phyloP scores from a whole-genome alignment of 2,113 vertebrate genomes.

The Platichthys stellatus region DNA sequence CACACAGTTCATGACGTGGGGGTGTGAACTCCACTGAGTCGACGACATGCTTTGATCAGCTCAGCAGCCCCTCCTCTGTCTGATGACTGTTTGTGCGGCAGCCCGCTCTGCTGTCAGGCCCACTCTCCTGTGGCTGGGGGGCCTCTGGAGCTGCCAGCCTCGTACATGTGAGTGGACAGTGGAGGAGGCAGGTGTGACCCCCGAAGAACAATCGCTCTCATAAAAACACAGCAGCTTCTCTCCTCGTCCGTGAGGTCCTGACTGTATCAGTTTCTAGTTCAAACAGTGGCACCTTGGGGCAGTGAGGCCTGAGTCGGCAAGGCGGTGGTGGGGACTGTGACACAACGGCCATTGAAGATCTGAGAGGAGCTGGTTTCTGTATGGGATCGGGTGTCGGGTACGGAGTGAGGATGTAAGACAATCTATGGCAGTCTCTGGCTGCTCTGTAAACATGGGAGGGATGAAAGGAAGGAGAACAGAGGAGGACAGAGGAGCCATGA shows the following conservation, averaged over 20 bases:
- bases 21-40: conserved; percentile 72
- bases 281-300: conserved; percentile 77
- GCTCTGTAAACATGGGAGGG: conserved; percentile 83
- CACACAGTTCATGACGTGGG: conserved; percentile 39
- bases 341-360: conserved; percentile 81
- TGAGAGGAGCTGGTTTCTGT: conserved; percentile 75
- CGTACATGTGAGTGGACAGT: conserved; percentile 51
- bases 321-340: conserved; percentile 67
- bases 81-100: conserved; percentile 72
- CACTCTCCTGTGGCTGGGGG: conserved; percentile 44
- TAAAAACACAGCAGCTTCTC: conserved; percentile 61
- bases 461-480: conserved; percentile 84
- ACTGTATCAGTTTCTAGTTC: conserved; percentile 78
- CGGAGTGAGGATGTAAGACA: conserved; percentile 84
- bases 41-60: conserved; percentile 75
- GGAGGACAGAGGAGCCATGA: conserved; percentile 80
- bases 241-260: conserved; percentile 63
- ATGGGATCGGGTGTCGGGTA: conserved; percentile 81
- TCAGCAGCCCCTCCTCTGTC: conserved; percentile 55
- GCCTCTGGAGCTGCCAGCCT: conserved; percentile 25
- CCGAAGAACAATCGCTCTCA: conserved; percentile 60
- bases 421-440: conserved; percentile 81
- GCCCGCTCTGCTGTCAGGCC: conserved; percentile 49
- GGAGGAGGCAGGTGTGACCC: conserved; percentile 70
- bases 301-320: conserved; percentile 65